Percentiles rank a stretch among this genome's conserved stretches.
phyloP scores from a whole-genome alignment of 2,888 invertebrate species.

The Gryllus longicercus region DNA sequence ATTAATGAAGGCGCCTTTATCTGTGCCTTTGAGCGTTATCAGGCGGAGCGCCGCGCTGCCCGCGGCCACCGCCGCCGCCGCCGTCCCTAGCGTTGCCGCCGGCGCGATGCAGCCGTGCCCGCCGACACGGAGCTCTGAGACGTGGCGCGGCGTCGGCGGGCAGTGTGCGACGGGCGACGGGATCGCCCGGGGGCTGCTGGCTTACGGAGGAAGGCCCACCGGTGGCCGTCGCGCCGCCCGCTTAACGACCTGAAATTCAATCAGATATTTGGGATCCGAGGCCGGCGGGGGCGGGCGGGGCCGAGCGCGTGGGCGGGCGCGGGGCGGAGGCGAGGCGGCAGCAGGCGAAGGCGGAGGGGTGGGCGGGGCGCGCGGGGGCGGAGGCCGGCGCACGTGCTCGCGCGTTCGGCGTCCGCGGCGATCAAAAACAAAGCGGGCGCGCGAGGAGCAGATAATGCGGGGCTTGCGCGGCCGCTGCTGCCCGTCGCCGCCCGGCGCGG shows the following conservation, averaged over 20 bases:
- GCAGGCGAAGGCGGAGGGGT: too few relatives aligned
- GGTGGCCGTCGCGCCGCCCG: background rate
- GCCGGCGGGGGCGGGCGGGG: background rate
- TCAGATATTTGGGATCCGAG: background rate
- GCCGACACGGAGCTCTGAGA: too few relatives aligned
- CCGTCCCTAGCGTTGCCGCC: too few relatives aligned
- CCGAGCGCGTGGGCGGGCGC: too few relatives aligned
- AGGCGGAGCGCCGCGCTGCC: background rate
- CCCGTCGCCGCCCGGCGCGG: too few relatives aligned
- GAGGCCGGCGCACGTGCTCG: background rate
- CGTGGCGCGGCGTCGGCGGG: too few relatives aligned
- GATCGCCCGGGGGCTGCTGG: background rate
- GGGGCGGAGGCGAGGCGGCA: too few relatives aligned
- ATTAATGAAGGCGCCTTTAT: constrained; percentile 22
- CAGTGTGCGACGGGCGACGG: too few relatives aligned
- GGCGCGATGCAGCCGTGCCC: too few relatives aligned
- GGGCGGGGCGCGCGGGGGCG: too few relatives aligned
- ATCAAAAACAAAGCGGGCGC: background rate
- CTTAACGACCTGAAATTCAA: constrained; percentile 1
- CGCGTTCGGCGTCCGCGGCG: background rate
- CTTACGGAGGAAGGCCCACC: background rate
- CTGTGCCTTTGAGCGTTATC: constrained; percentile 21
- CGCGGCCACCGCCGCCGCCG: background rate
- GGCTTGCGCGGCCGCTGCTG: background rate
- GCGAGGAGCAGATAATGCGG: background rate